These are phyloP conservation scores for Cryptoprocta ferox DNA, from an alignment of 2,797 vertebrate genomes.

Conservation along the genomic window DNA sequence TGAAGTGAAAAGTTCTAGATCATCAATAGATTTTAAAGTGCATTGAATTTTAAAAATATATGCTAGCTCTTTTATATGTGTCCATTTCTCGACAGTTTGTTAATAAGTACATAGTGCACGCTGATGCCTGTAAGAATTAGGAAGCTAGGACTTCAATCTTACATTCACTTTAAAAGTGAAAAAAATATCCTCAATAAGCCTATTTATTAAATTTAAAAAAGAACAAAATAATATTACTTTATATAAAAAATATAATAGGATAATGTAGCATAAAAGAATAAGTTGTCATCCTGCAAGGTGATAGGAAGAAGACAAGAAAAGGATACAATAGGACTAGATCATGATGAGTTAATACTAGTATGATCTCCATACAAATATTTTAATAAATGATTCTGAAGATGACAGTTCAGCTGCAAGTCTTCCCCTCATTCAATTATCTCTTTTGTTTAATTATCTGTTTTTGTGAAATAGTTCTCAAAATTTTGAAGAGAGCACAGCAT, in stretches of 20 bases:
- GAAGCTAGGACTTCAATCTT: background rate
- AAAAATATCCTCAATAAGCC: background rate
- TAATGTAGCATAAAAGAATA: background rate
- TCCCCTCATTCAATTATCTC: background rate
- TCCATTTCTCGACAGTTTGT: background rate
- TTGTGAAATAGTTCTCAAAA: background rate
- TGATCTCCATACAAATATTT: background rate
- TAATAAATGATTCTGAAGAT: background rate
- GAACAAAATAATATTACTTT: background rate
- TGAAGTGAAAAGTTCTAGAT: background rate
- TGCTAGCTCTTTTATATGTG: background rate
- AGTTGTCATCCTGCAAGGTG: background rate
- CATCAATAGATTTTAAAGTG: background rate
- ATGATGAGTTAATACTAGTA: background rate
- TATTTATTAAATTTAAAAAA: background rate
- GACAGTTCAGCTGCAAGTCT: background rate
- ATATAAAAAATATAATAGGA: background rate
- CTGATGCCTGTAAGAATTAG: background rate
- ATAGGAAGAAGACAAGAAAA: background rate
- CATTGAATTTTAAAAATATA: background rate
- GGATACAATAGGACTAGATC: background rate
- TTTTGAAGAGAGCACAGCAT: slow-evolving; percentile 9
- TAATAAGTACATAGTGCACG: background rate
- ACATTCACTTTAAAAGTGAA: background rate
- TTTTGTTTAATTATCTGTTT: background rate